Percentiles rank a stretch among this genome's conserved stretches.
Conservation (phyloP, 2,797 vertebrate genomes). For the Sebastes cheni region DNA sequence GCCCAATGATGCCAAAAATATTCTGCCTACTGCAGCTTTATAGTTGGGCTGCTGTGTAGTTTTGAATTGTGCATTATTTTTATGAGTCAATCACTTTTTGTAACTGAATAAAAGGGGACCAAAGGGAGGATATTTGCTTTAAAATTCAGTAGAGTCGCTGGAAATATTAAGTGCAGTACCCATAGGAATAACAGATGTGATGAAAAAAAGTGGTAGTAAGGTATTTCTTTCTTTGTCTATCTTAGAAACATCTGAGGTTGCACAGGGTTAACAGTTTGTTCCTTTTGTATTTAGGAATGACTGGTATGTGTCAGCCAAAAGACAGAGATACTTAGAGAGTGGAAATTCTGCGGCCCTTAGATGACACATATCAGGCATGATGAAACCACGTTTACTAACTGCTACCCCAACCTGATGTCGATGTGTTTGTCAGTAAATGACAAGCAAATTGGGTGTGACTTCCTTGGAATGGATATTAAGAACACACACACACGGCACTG, state of each 20-base stretch:
- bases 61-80: slow-evolving; percentile 17
- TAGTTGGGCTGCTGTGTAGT: background rate
- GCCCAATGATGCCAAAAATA: no score
- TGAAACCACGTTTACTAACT: slow-evolving; percentile 30
- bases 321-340: slow-evolving; percentile 59
- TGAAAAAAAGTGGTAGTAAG: background rate
- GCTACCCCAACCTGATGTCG: background rate
- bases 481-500: background rate
- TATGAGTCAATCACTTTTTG: background rate
- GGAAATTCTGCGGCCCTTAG: slow-evolving; percentile 41
- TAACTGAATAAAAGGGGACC: background rate
- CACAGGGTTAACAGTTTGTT: slow-evolving; percentile 72
- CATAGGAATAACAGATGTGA: background rate
- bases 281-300: slow-evolving; percentile 76
- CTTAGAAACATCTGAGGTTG: slow-evolving; percentile 55
- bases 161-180: background rate
- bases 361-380: slow-evolving; percentile 36
- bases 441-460: slow-evolving; percentile 34
- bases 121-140: background rate
- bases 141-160: background rate
- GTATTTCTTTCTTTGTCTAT: slow-evolving; percentile 31
- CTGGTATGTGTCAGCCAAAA: slow-evolving; percentile 68
- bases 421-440: slow-evolving; percentile 25
- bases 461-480: slow-evolving; percentile 26
- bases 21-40: background rate